These are phyloP conservation scores for Dicaeum eximium DNA, from an alignment of 2,113 vertebrate genomes.

Conservation along the genomic window DNA sequence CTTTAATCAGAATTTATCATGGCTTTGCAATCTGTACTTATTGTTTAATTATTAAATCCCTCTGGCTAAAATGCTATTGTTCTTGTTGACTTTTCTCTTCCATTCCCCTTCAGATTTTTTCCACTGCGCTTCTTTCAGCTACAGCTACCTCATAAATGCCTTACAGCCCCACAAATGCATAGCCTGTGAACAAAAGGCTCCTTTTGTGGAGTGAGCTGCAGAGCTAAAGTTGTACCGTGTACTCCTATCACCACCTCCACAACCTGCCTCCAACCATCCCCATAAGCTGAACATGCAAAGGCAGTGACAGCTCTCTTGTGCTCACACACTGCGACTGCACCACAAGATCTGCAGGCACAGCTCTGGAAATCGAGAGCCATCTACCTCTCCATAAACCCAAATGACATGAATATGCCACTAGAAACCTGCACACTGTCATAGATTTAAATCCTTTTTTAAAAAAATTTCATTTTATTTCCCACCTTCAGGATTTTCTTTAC, in stretches of 20 bases:
- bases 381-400: background rate
- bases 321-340: accelerated
- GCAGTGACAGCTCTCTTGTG: accelerated
- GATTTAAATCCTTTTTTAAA: background rate
- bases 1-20: background rate
- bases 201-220: background rate
- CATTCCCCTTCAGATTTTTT: background rate
- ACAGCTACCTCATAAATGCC: background rate
- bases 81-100: background rate
- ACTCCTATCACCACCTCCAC: background rate
- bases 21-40: background rate
- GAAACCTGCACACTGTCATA: background rate
- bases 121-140: background rate
- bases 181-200: background rate
- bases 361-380: background rate
- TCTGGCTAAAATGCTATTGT: background rate
- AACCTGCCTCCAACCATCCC: background rate
- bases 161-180: background rate
- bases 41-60: background rate
- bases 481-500: background rate
- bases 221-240: background rate
- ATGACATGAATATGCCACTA: background rate
- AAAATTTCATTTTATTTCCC: no score
- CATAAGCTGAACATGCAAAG: accelerated
- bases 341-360: background rate